Base-by-base conservation (phyloP, 2,113 vertebrate genomes). In the Monopterus albus region DNA sequence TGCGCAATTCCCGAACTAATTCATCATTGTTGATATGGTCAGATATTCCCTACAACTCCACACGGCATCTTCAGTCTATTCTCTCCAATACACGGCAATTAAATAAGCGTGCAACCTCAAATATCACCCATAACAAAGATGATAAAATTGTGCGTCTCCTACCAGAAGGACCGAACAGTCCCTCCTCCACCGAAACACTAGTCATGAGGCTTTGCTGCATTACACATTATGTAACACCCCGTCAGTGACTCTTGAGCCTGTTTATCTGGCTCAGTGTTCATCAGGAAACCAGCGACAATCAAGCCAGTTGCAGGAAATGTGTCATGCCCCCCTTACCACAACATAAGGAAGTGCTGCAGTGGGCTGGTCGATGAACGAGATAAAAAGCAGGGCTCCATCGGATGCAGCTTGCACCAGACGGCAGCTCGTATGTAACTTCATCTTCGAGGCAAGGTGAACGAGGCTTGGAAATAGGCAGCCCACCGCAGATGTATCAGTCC, bases 291-390 rank as follows among this genome's bases (percentile, higher is more conserved):
- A 69, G 18, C 60, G 26, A 50, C 15, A 7, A 56, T 14, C 46
- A 62, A 73, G 4, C 6, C 31, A 21, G 5, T 26, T 18, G 56
- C 55, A 46, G 21, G 38, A 51, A 25, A 58, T 33, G 13, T 42
- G 25, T 23, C 38, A 3, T 25, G 12, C 65, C 38, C 15, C 15
- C 56, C 92, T 92, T 93, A 94, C 93, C 93, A 89, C 89, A 92
- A 86, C 85, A 89, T 75, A 75, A 88, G 87, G 89, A 93, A 93
- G 88, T 87, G 89, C 66, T 87, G 91, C 91, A 91, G 82, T 81
- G 90, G 84, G 75, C 36, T 79, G 90, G 78, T 83, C 74, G 89
- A 81, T 68, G 84, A 81, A 78, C 76, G 88, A 80, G 83, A 77
- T 20, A 61, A 55, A 75, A 73, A 39, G 81, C 87, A 64, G 66